Evolutionary conservation across 2,888 invertebrate species (phyloP).

Genomic region (Colostygia pectinataria): DNA sequence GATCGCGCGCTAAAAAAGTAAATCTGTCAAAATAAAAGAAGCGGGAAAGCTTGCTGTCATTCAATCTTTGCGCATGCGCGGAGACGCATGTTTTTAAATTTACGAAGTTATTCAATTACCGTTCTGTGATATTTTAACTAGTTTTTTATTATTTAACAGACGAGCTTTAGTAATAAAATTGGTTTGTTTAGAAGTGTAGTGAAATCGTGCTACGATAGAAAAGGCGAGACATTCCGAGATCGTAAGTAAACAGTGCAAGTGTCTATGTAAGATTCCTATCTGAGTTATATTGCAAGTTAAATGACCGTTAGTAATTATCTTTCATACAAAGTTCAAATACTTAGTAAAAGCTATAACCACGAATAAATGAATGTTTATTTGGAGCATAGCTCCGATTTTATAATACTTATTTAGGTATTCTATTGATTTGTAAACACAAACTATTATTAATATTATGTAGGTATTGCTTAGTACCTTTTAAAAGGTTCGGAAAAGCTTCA

Average conservation of each 20-base stretch:
- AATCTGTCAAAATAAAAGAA: constrained; percentile 48
- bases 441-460: too few relatives aligned
- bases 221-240: constrained; percentile 30
- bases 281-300: too few relatives aligned
- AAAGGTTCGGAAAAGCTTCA: too few relatives aligned
- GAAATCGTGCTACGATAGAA: constrained; percentile 24
- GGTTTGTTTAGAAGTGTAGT: constrained; percentile 9
- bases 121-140: not conserved
- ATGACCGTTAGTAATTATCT: not conserved
- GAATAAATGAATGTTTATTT: too few relatives aligned
- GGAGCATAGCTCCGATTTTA: too few relatives aligned
- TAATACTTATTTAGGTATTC: too few relatives aligned
- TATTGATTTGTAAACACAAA: too few relatives aligned
- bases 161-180: too few relatives aligned
- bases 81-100: constrained; percentile 21
- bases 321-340: not conserved
- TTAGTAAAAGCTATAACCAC: too few relatives aligned
- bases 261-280: constrained; percentile 16
- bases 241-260: constrained; percentile 21
- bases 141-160: not conserved
- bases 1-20: constrained; percentile 26
- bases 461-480: too few relatives aligned
- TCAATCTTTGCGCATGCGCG: constrained; percentile 36
- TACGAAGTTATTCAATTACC: not conserved
- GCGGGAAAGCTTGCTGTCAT: constrained; percentile 48